Percentiles rank a stretch among this genome's conserved stretches.
These are phyloP conservation scores for Eremophila alpestris DNA, from an alignment of 2,797 vertebrate species.

Conservation along the genomic window DNA sequence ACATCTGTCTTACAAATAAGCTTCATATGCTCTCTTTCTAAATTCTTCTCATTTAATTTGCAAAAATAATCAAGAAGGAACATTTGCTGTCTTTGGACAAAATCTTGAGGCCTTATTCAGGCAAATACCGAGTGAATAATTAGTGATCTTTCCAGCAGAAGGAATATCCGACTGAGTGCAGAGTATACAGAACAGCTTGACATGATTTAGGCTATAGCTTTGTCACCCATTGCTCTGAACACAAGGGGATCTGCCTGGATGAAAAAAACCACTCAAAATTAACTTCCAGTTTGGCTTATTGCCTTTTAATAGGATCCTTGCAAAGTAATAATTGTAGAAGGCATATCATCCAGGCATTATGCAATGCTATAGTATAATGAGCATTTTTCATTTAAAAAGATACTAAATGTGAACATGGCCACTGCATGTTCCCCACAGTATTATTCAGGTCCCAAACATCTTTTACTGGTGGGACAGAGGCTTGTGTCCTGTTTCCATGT, in stretches of 20 bases:
- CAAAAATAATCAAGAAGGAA: constrained; percentile 55
- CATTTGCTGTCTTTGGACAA: constrained; percentile 59
- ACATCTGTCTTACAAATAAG: constrained; percentile 74
- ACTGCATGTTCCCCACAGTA: neutral
- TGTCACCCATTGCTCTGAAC: neutral
- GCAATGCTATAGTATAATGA: neutral
- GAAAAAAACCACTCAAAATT: neutral
- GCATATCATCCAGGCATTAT: neutral
- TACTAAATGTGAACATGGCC: neutral
- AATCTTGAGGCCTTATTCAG: constrained; percentile 59
- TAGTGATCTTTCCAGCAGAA: constrained; percentile 52
- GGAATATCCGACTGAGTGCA: neutral
- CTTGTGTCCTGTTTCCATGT: neutral
- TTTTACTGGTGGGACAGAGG: neutral
- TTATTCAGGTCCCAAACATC: neutral
- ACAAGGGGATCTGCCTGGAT: neutral
- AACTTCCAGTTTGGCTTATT: constrained; percentile 6
- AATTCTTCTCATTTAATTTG: constrained; percentile 65
- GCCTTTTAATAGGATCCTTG: constrained; percentile 10
- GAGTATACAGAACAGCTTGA: constrained; percentile 24
- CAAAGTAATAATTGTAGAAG: neutral
- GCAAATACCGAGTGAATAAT: constrained; percentile 42
- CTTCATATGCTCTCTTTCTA: constrained; percentile 68
- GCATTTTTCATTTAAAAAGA: neutral
- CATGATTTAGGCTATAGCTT: constrained; percentile 2